Conservation (phyloP, 2,888 invertebrate species). For the Ormyrus pomaceus region DNA sequence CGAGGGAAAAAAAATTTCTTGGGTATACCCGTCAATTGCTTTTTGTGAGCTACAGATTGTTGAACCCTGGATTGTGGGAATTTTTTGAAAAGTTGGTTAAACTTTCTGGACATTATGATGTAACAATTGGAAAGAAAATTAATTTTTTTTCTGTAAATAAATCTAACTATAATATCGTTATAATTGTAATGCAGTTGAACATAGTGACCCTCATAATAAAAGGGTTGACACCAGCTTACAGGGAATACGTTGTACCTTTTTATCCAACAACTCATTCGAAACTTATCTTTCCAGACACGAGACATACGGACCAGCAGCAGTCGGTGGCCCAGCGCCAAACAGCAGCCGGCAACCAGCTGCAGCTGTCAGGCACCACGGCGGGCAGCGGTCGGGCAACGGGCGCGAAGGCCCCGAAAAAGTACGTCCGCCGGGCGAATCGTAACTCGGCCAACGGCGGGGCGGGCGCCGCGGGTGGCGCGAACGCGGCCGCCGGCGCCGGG, state of each 20-base stretch:
- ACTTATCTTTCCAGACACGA: constrained; percentile 14
- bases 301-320: constrained; percentile 31
- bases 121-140: too few relatives aligned
- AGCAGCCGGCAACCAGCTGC: constrained; percentile 76
- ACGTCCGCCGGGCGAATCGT: constrained; percentile 81
- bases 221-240: background rate
- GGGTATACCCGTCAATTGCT: too few relatives aligned
- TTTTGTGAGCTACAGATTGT: background rate
- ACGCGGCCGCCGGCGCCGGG: constrained; percentile 31
- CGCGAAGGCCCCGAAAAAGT: constrained; percentile 82
- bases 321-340: constrained; percentile 7
- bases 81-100: background rate
- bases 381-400: constrained; percentile 77
- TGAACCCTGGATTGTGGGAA: background rate
- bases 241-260: constrained; percentile 26
- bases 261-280: constrained; percentile 39
- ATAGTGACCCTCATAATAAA: background rate
- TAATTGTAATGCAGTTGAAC: background rate
- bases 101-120: background rate
- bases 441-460: constrained; percentile 65
- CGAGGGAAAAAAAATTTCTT: too few relatives aligned
- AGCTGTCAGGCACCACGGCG: constrained; percentile 60
- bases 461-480: constrained; percentile 59
- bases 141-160: background rate
- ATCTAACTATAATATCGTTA: background rate